Evolutionary conservation across 2,797 vertebrate species (phyloP).

Genomic region (Denticeps clupeoides): DNA sequence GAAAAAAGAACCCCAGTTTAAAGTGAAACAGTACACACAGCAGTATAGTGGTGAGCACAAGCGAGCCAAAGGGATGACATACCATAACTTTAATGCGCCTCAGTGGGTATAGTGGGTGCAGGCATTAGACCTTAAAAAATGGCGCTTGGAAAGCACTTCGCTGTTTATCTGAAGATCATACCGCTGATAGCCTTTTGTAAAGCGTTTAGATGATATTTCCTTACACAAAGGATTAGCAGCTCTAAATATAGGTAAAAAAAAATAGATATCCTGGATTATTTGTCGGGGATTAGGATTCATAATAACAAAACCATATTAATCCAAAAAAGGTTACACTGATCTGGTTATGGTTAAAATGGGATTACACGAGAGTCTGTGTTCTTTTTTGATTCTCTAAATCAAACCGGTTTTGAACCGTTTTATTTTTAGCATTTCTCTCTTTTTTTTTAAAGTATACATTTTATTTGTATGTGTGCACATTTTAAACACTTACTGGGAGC

Average conservation of each 20-base stretch:
- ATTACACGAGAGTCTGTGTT: constrained; percentile 32
- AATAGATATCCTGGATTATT: constrained; percentile 38
- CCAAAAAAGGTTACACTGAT: constrained; percentile 2
- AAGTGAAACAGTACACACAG: constrained; percentile 37
- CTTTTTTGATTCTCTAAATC: constrained; percentile 20
- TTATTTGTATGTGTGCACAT: too few relatives aligned
- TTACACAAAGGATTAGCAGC: constrained; percentile 35
- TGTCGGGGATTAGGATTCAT: constrained; percentile 42
- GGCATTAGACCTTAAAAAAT: too few relatives aligned
- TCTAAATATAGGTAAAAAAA: constrained; percentile 35
- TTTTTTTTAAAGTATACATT: constrained; percentile 3
- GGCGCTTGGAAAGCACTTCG: too few relatives aligned
- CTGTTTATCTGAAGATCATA: too few relatives aligned
- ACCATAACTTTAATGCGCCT: constrained; percentile 31
- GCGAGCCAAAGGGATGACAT: constrained; percentile 13
- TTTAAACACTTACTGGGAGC: too few relatives aligned
- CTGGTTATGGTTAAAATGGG: constrained; percentile 24
- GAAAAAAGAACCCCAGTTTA: constrained; percentile 42
- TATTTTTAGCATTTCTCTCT: too few relatives aligned
- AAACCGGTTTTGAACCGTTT: too few relatives aligned
- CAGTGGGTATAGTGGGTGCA: too few relatives aligned
- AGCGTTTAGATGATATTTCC: constrained; percentile 34
- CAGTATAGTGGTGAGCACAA: constrained; percentile 32
- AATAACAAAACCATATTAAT: constrained; percentile 9
- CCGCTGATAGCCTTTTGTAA: background rate